These are phyloP conservation scores for Apodemia duryi DNA, from an alignment of 2,888 invertebrate species.

Conservation along the genomic window DNA sequence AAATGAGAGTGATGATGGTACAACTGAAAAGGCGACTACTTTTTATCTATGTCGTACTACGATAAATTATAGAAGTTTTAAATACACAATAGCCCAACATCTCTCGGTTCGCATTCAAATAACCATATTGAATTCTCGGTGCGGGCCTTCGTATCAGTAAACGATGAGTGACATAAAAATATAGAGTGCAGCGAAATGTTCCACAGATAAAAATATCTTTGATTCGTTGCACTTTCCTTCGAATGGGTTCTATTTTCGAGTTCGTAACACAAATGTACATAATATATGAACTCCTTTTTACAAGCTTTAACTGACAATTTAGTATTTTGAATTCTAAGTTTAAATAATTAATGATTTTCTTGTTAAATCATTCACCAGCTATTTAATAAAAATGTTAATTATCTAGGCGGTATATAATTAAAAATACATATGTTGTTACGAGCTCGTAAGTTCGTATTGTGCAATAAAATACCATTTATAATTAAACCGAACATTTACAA, in stretches of 20 bases:
- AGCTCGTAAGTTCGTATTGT: no score
- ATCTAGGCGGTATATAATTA: no score
- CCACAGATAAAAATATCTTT: conserved; percentile 13
- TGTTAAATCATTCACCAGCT: no score
- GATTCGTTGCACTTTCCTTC: conserved; percentile 12
- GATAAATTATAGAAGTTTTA: not conserved
- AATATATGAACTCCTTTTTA: not conserved
- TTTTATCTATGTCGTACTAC: no score
- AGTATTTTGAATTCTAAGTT: no score
- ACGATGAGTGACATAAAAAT: conserved; percentile 15
- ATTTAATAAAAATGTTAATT: no score
- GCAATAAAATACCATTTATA: no score
- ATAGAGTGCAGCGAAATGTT: conserved; percentile 12
- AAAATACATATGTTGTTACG: no score
- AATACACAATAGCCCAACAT: not conserved
- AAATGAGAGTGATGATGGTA: no score
- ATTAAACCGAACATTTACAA: no score
- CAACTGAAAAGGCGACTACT: no score
- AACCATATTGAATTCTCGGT: conserved; percentile 8
- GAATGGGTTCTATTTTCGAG: conserved; percentile 3
- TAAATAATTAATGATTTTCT: no score
- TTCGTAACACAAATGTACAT: conserved; percentile 1
- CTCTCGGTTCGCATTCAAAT: conserved; percentile 2
- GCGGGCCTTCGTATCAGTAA: conserved; percentile 10
- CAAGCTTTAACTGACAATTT: not conserved